These are phyloP conservation scores for Chelon auratus DNA, from an alignment of 2,797 vertebrate species.

Conservation along the genomic window DNA sequence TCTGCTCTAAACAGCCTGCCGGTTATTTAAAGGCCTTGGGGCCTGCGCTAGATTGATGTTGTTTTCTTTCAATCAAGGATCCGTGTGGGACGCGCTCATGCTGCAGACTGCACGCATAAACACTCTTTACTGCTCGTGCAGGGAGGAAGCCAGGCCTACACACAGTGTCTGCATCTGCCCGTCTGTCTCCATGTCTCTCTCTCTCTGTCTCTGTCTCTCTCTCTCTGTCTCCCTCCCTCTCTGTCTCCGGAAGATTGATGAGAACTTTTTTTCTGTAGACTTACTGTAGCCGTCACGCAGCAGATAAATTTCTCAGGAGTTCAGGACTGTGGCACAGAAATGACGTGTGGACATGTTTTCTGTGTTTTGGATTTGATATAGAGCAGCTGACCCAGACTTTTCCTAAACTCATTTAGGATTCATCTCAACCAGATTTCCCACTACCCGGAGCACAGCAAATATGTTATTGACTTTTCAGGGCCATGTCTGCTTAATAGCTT, in stretches of 20 bases:
- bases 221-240: constrained; percentile 15
- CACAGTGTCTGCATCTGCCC: constrained; percentile 46
- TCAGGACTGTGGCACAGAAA: not conserved
- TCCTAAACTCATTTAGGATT: too few relatives aligned
- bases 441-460: too few relatives aligned
- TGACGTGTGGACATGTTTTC: not conserved
- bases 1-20: constrained; percentile 60
- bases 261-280: constrained; percentile 33
- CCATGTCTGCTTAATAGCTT: too few relatives aligned
- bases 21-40: constrained; percentile 78
- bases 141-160: constrained; percentile 57
- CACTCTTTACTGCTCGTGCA: constrained; percentile 52
- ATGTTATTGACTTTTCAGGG: too few relatives aligned
- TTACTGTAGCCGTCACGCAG: not conserved
- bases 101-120: constrained; percentile 70
- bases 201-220: constrained; percentile 37
- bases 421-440: too few relatives aligned
- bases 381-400: not conserved
- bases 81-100: constrained; percentile 70
- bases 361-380: too few relatives aligned
- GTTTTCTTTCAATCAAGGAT: constrained; percentile 83
- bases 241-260: constrained; percentile 12
- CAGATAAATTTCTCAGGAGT: not conserved
- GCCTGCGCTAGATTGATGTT: constrained; percentile 80
- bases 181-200: constrained; percentile 7